Base-by-base conservation (phyloP, 1,140 invertebrate genomes). In the Harpegnathos saltator region DNA sequence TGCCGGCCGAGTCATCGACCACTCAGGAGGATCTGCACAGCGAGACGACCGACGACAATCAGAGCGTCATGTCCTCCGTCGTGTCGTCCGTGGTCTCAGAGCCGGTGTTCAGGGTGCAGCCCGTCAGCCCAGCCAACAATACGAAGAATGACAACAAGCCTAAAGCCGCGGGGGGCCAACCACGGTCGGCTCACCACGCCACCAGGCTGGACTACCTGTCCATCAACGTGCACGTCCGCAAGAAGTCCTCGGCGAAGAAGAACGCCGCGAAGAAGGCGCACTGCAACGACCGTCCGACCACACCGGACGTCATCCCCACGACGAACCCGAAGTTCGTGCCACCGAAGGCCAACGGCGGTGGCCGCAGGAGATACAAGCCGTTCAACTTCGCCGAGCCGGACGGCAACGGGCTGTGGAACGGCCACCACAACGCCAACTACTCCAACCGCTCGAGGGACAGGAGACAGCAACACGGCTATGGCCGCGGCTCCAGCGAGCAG, bases 21-120 rank as follows among this genome's bases (percentile, higher is more conserved):
- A n/a, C 95, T 11, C 95, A 95, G 69, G 96, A 97, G 82, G 95
- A 96, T 29, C 87, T 95, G 3, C 93, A 90, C 0, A 89, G 91
- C 44, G 93, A 94, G 7, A 95, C 95, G 38, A 96, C 95, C 3
- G 97, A 97, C 85, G 97, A 97, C 82, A 96, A 95, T 5, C 96
- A 97, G 69, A 97, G 97, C 89, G 94, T 97, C 33, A 94, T 97
- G 82, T 97, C 97, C 3, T 97, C 97, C 11, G 95, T 95, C 0
- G 95, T 97, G 87, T 97, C 96, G 33, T 94, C 93, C 0, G 91
- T 93, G 0, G 92, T 93, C 1, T 94, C 93, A 0, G 94, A 94
- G 33, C 93, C 93, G 0, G 89, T 92, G 0, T 92, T 92, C 48
- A 90, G 91, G 56, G 82, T 92, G 24, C 90, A 91, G 1, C 77